Evolutionary conservation across 2,113 vertebrate species (phyloP).

Genomic region (Tor tambroides): DNA sequence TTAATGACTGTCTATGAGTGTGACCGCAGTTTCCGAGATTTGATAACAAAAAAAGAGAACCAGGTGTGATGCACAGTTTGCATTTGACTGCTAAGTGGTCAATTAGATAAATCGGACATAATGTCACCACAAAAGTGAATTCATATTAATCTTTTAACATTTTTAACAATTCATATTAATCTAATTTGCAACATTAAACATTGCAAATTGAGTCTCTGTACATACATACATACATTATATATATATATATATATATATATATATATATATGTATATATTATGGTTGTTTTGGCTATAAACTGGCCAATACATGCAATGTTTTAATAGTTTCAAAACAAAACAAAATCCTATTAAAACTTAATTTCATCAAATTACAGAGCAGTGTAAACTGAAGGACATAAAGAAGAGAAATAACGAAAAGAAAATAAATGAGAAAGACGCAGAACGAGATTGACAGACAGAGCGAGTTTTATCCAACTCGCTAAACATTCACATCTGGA

Average conservation of each 20-base stretch:
- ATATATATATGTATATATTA: neutral
- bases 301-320: too few species aligned
- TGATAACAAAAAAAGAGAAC: neutral
- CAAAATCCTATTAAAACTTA: neutral
- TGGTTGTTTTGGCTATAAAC: too few species aligned
- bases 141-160: neutral
- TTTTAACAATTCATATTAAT: too few species aligned
- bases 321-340: neutral
- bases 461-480: neutral
- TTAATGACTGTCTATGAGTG: constrained; percentile 29
- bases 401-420: neutral
- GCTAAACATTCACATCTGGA: constrained; percentile 71
- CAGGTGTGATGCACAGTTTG: neutral
- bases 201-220: too few species aligned
- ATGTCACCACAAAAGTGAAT: too few species aligned
- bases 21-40: neutral
- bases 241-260: neutral
- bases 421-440: neutral
- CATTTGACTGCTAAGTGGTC: neutral
- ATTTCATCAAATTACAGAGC: neutral
- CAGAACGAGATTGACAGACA: neutral
- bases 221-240: too few species aligned
- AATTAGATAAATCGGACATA: neutral
- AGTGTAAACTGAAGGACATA: neutral
- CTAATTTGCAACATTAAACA: too few species aligned